A percentile compares a stretch with the other conserved stretches of the same genome.
phyloP scores from a whole-genome alignment of 2,797 vertebrate genomes.

The Sebastes aleutianus region DNA sequence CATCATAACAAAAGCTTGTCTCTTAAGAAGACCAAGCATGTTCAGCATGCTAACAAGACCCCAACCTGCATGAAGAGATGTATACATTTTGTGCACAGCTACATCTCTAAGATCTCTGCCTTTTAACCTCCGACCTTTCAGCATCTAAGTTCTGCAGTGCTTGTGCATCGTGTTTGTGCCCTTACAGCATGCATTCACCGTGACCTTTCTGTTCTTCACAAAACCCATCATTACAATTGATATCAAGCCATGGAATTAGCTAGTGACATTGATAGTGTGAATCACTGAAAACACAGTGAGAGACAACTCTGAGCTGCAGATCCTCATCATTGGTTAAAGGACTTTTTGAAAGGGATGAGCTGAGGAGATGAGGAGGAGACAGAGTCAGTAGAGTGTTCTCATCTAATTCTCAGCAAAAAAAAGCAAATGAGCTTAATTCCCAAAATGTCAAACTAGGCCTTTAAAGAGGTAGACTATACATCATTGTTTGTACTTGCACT shows the following conservation, averaged over 20 bases:
- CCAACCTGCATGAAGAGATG: background rate
- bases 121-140: conserved; percentile 12
- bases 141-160: background rate
- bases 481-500: background rate
- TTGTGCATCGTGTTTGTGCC: background rate
- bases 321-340: background rate
- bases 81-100: background rate
- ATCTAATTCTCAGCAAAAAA: too few species aligned
- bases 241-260: background rate
- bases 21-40: background rate
- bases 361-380: background rate
- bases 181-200: background rate
- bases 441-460: too few species aligned
- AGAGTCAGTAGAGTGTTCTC: background rate
- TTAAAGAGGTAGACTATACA: background rate
- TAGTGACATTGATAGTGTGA: background rate
- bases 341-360: background rate
- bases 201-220: background rate
- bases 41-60: background rate
- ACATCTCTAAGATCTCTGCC: background rate
- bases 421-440: too few species aligned
- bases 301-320: background rate
- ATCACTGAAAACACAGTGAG: background rate
- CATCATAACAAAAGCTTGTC: background rate
- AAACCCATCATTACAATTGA: background rate